These are phyloP conservation scores for Peromyscus polionotus DNA, from an alignment of 2,113 vertebrate genomes.

Conservation along the genomic window DNA sequence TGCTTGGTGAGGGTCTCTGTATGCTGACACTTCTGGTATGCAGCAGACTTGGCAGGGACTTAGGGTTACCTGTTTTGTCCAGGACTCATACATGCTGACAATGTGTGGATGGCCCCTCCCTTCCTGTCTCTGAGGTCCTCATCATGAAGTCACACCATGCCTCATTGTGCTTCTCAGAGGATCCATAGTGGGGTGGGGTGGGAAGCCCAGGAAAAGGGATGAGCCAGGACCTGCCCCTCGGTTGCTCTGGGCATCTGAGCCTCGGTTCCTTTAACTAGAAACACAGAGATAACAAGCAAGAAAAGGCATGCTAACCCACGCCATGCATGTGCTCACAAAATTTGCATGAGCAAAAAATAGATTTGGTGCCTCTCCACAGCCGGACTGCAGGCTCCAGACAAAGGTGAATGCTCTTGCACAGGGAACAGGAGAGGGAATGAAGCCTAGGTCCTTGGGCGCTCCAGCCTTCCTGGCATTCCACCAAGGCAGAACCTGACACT, in stretches of 20 bases:
- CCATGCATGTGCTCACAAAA: not conserved
- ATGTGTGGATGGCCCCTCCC: not conserved
- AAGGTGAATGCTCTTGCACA: not conserved
- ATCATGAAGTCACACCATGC: not conserved
- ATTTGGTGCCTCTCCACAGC: not conserved
- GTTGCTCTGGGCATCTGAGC: not conserved
- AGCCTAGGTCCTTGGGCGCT: rapidly evolving
- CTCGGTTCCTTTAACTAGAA: not conserved
- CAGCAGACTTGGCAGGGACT: not conserved
- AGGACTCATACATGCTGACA: not conserved
- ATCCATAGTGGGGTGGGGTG: not conserved
- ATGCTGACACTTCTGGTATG: not conserved
- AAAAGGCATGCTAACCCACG: not conserved
- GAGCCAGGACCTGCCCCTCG: not conserved
- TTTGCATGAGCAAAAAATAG: not conserved
- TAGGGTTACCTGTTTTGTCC: not conserved
- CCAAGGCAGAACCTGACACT: not conserved
- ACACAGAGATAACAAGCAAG: not conserved
- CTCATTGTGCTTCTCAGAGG: not conserved
- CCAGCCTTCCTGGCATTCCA: rapidly evolving
- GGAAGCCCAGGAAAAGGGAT: not conserved
- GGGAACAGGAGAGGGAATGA: too few relatives aligned
- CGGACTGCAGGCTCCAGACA: not conserved
- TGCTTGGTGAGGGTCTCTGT: not conserved
- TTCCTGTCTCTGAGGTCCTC: not conserved